phyloP scores from a whole-genome alignment of 1,140 invertebrate genomes.

The Drosophila bifasciata region DNA sequence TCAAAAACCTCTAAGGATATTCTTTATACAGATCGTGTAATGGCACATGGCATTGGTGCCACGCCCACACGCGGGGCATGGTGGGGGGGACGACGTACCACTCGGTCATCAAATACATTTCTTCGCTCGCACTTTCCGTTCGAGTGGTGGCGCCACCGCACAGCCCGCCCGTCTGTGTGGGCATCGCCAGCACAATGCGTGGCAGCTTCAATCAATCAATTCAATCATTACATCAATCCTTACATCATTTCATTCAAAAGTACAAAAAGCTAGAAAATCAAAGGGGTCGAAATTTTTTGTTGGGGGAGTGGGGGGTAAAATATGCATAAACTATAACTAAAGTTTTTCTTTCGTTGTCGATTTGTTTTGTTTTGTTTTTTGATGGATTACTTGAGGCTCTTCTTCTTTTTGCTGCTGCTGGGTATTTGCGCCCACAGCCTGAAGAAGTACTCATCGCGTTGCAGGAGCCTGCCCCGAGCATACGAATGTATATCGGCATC shows the following conservation, averaged over 20 bases:
- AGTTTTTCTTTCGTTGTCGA: constrained; percentile 56
- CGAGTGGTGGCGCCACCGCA: constrained; percentile 61
- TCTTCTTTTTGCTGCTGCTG: constrained; percentile 70
- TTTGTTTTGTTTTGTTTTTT: background rate
- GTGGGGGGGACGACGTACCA: too few species aligned
- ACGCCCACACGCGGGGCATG: constrained; percentile 41
- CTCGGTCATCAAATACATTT: constrained; percentile 46
- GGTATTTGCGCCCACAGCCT: constrained; percentile 86
- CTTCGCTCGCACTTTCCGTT: too few species aligned
- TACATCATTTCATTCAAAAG: constrained; percentile 47
- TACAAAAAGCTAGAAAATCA: constrained; percentile 69
- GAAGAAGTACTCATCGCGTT: constrained; percentile 97
- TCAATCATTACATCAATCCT: constrained; percentile 54
- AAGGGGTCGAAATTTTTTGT: background rate
- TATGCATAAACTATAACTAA: constrained; percentile 69
- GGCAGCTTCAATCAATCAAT: constrained; percentile 13
- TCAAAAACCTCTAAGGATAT: constrained; percentile 60
- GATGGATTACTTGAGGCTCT: constrained; percentile 71
- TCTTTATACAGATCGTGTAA: constrained; percentile 46
- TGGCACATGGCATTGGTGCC: constrained; percentile 35
- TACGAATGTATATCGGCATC: constrained; percentile 96
- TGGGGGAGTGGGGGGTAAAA: constrained; percentile 30
- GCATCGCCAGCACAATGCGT: constrained; percentile 45
- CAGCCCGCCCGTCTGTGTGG: constrained; percentile 40
- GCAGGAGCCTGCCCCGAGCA: constrained; percentile 91